These are phyloP conservation scores for Paguma larvata DNA, from an alignment of 2,797 vertebrate genomes.

Conservation along the genomic window DNA sequence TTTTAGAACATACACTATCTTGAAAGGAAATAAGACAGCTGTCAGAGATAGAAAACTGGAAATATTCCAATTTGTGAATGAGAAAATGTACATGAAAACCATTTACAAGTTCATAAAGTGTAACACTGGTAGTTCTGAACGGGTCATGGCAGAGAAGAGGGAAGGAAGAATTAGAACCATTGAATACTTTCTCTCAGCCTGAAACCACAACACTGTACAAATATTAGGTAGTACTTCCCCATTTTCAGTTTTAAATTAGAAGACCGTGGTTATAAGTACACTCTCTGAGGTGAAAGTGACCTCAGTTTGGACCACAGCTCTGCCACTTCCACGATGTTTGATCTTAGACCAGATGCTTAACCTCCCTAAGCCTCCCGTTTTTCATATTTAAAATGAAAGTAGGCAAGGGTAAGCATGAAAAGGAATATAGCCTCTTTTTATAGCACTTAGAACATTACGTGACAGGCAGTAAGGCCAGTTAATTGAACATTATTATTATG, in stretches of 20 bases:
- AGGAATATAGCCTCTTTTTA: background rate
- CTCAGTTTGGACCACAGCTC: background rate
- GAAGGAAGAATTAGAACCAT: background rate
- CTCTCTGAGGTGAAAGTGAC: background rate
- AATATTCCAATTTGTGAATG: background rate
- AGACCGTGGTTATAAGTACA: background rate
- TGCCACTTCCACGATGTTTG: background rate
- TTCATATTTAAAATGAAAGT: background rate
- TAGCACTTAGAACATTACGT: background rate
- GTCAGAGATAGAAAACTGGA: background rate
- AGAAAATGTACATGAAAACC: background rate
- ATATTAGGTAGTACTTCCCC: background rate
- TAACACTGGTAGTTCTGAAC: background rate
- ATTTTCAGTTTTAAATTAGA: slow-evolving; percentile 7
- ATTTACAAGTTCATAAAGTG: background rate
- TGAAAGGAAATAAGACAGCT: slow-evolving; percentile 37
- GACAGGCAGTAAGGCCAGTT: background rate
- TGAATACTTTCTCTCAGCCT: background rate
- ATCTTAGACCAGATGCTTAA: background rate
- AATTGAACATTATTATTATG: background rate
- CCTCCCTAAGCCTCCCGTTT: background rate
- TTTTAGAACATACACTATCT: slow-evolving; percentile 9
- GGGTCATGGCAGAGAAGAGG: background rate
- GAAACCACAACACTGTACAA: slow-evolving; percentile 26
- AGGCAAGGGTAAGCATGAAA: background rate